Evolutionary conservation across 2,797 vertebrate genomes (phyloP).

Genomic region (Hapalemur alaotrensis): DNA sequence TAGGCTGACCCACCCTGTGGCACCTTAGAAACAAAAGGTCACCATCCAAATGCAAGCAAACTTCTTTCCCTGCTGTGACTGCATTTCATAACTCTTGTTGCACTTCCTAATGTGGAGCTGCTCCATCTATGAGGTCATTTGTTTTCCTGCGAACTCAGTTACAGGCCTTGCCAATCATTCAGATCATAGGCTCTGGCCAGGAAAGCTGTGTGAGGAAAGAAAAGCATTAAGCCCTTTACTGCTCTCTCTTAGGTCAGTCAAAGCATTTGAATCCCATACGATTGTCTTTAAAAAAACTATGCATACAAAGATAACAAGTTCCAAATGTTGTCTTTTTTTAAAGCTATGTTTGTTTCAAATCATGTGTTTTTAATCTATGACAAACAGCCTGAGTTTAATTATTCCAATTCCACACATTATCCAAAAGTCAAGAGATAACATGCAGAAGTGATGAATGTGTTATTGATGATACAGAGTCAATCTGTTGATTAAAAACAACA

Average conservation of each 20-base stretch:
- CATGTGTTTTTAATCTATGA: conserved; percentile 80
- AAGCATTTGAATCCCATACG: conserved; percentile 74
- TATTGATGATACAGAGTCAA: conserved; percentile 31
- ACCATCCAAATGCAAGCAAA: conserved; percentile 55
- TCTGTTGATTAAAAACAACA: conserved; percentile 38
- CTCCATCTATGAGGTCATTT: conserved; percentile 82
- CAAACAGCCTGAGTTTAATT: conserved; percentile 78
- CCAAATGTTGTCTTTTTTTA: conserved; percentile 83
- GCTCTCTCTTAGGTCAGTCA: conserved; percentile 71
- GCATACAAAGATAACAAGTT: conserved; percentile 81
- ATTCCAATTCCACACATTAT: conserved; percentile 64
- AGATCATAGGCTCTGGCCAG: conserved; percentile 67
- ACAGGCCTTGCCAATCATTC: conserved; percentile 76
- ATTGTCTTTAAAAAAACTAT: conserved; percentile 62
- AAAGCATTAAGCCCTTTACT: conserved; percentile 69
- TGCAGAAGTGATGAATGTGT: conserved; percentile 66
- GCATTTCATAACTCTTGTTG: conserved; percentile 73
- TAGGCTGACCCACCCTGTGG: background rate
- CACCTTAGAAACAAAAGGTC: conserved; percentile 57
- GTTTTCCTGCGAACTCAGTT: conserved; percentile 80
- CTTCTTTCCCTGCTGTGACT: conserved; percentile 75
- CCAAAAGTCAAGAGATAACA: conserved; percentile 73
- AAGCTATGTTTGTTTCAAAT: conserved; percentile 82
- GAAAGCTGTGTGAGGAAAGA: conserved; percentile 66
- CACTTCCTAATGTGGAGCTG: conserved; percentile 72